Base-by-base conservation (phyloP, 2,888 invertebrate genomes). In the Dascillus cervinus region DNA sequence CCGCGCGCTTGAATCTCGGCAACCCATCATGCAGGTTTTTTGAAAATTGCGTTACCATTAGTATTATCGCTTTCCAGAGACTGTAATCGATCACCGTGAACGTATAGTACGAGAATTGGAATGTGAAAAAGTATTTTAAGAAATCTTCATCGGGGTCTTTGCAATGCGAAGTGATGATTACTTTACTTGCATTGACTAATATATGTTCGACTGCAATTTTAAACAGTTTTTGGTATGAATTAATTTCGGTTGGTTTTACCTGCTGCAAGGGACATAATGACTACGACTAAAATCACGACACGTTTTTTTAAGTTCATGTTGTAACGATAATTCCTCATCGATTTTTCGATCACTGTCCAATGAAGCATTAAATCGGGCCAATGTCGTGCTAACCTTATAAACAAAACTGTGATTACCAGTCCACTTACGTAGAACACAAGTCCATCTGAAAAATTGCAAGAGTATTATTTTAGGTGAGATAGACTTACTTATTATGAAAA, bases 361-460 rank as follows among this genome's bases (percentile, higher is more conserved):
- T 56, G 53, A 15, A 50, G 36, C 31, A 61, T 56, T 8, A 71
- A 49, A 11, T 43, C 44, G 2, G 68, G 68, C 71, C 71, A 72
- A 21, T 60, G 50, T 29, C 47, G 57, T 1, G 70, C 68, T 17
- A 71, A 47, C 34, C 61, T 67, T 44, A 75, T 62, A 17, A 73
- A 73, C 1, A 76, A 47, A 1, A 73, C 24, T 2, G 71, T 55
- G 1, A 75, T 72, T 1, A 73, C 39, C 1, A 73, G 44, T 0
- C 70, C 68, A 26, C 74, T 72, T 1, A 63, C 65, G 36, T 73
- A 75, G 55, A 79, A 79, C 37, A 75, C 60, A 2, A 70, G 46
- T 33, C 58, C 58, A 4, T 59, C 66, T 65, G 44, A 13, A 50
- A 49, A 32, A n/a, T n/a, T n/a, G n/a, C n/a, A n/a, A n/a, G n/a